Evolutionary conservation across 2,888 invertebrate genomes (phyloP), one percentile per base, ranked within the genome.

Genomic region (Watsonalla binaria): DNA sequence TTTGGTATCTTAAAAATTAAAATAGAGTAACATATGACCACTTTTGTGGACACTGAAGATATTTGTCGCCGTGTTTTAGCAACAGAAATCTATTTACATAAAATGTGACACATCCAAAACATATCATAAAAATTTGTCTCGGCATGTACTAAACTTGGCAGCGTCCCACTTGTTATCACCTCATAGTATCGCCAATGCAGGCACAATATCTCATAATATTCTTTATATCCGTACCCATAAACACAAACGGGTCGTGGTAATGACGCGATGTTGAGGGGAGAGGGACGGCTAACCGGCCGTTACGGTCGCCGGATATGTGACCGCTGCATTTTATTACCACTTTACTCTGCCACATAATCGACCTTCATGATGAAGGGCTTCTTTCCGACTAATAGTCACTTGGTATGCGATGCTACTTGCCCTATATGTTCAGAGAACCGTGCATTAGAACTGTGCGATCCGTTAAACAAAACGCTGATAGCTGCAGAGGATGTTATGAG

Each of bases 301-400:
- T 88, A 84, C 82, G 87, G 79, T 79, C 84, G 78, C 74, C 80
- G 83, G 84, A 86, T 88, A 89, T 90, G 90, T 90, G 90, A 86
- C 90, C 90, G 90, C 90, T 90, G 90, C 89, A 89, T 90, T 90
- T 90, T 90, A 90, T 90, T 80, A 89, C 90, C 90, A 88, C 89
- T 90, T 90, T 85, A 87, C 85, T 84, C 82, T 82, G 86, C 89
- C 90, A 90, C 90, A 86, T 89, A 90, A 90, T 90, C 89, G 90
- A 77, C 87, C 86, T 82, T 84, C 84, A 77, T 88, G 90, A 90
- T 87, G 82, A 82, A 89, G 84, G 87, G 85, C 83, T 84, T 80
- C 78, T 82, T 83, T 78, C 68, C 69, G 72, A 76, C 82, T 85
- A 84, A 88, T 86, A 80, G 82, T 75, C 74, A 70, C 71, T 75